Conservation (phyloP, 1,140 invertebrate species). For the Glossosoma conforme region DNA sequence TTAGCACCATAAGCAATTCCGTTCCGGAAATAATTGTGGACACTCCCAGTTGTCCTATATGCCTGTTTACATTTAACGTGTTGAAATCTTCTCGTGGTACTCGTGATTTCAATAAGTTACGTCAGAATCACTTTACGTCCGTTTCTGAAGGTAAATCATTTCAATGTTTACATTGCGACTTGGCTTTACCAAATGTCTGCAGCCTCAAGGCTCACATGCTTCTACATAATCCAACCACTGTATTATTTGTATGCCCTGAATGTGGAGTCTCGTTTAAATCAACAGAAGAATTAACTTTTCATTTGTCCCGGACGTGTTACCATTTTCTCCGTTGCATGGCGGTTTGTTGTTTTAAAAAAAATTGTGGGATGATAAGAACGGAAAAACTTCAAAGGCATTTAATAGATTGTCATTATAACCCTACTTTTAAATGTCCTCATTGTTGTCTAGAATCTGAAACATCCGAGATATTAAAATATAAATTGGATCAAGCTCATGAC, state of each 20-base stretch:
- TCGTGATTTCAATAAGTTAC: not conserved
- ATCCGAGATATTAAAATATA: not conserved
- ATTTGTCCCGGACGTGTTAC: conserved; percentile 49
- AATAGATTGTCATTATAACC: conserved; percentile 41
- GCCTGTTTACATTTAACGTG: not conserved
- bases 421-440: conserved; percentile 42
- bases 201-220: conserved; percentile 44
- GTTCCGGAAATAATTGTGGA: not conserved
- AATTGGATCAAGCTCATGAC: not conserved
- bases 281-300: conserved; percentile 39
- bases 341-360: conserved; percentile 40
- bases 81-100: not conserved
- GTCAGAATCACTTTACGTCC: not conserved
- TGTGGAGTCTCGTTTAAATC: conserved; percentile 43
- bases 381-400: conserved; percentile 44
- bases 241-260: conserved; percentile 50
- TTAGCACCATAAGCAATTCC: not conserved
- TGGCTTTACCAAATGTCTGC: conserved; percentile 45
- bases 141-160: conserved; percentile 38
- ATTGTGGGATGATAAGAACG: conserved; percentile 39
- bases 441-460: conserved; percentile 41
- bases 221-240: conserved; percentile 43
- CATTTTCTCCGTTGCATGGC: conserved; percentile 46
- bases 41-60: not conserved
- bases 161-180: conserved; percentile 43